These are phyloP conservation scores for Axinella damicornis DNA, from an alignment of 37 sponge, comb jelly and placozoan species.

Conservation along the genomic window DNA sequence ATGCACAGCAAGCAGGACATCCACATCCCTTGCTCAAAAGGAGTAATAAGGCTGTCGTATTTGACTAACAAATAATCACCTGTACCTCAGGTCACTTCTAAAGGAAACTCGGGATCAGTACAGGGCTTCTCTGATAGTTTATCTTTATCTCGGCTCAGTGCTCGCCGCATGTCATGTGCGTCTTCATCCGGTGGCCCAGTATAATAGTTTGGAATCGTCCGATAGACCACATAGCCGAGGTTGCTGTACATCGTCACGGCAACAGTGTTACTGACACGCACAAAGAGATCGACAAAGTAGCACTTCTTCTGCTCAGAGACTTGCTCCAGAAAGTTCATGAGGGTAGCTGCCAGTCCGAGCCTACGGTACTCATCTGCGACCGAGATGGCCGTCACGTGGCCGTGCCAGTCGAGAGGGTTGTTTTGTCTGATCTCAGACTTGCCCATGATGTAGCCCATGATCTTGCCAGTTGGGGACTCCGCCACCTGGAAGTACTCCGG, in stretches of 20 bases:
- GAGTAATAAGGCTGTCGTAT: too few relatives aligned
- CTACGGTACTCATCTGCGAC: slow-evolving; percentile 88
- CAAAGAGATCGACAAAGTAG: slow-evolving; percentile 97
- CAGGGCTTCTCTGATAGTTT: slow-evolving; percentile 77
- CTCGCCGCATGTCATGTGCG: slow-evolving; percentile 94
- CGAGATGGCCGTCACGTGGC: slow-evolving; percentile 97
- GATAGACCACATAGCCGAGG: slow-evolving; percentile 91
- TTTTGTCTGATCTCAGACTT: slow-evolving; percentile 81
- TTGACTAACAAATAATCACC: too few relatives aligned
- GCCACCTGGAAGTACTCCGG: slow-evolving; percentile 94
- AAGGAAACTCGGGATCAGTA: slow-evolving; percentile 17
- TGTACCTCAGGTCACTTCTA: slow-evolving; percentile 5
- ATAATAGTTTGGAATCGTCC: slow-evolving; percentile 87
- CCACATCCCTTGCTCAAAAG: too few relatives aligned
- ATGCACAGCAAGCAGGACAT: too few relatives aligned
- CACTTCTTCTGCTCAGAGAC: slow-evolving; percentile 91
- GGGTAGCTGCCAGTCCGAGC: slow-evolving; percentile 88
- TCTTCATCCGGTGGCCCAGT: slow-evolving; percentile 88
- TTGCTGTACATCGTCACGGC: slow-evolving; percentile 95
- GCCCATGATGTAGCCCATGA: slow-evolving; percentile 98
- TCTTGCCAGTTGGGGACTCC: slow-evolving; percentile 88
- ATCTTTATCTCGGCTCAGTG: slow-evolving; percentile 78
- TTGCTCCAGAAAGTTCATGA: slow-evolving; percentile 90
- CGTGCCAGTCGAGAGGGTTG: slow-evolving; percentile 92
- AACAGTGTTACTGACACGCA: slow-evolving; percentile 87